A percentile compares a stretch with the other conserved stretches of the same genome.
Conservation (phyloP, 2,113 vertebrate genomes). For the Rafetus swinhoei region DNA sequence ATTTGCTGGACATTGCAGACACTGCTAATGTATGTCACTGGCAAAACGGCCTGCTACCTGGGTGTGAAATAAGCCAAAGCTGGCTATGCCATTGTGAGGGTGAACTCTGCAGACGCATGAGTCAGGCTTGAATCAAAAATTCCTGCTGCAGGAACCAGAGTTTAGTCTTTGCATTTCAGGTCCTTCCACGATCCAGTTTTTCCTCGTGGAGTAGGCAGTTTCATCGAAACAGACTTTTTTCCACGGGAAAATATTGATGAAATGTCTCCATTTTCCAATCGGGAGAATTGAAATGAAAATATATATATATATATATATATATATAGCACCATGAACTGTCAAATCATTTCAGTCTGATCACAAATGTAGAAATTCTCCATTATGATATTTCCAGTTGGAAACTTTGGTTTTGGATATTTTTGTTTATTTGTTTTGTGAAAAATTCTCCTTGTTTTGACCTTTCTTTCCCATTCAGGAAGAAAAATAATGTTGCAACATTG, state of each 20-base stretch:
- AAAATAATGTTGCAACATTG: neutral
- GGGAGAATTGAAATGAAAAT: neutral
- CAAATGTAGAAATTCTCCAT: neutral
- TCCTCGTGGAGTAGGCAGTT: neutral
- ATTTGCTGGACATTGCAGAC: neutral
- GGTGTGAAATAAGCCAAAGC: rapidly evolving
- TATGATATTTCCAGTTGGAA: neutral
- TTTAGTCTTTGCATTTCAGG: neutral
- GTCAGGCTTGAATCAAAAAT: neutral
- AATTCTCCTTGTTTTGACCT: neutral
- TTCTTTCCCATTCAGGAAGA: neutral
- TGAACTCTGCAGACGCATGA: rapidly evolving
- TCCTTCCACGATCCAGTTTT: neutral
- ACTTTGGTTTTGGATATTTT: neutral
- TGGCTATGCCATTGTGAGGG: neutral
- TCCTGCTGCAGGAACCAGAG: neutral
- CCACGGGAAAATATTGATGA: neutral
- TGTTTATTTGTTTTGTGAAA: neutral
- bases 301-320: too few relatives aligned
- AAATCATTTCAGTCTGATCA: neutral
- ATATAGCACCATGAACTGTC: neutral
- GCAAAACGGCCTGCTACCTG: rapidly evolving
- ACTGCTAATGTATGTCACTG: rapidly evolving
- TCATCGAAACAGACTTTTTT: neutral
- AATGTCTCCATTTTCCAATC: neutral